Evolutionary conservation across 2,113 vertebrate species (phyloP), one percentile per base, ranked within the genome.

Genomic region (Nannospalax galili): DNA sequence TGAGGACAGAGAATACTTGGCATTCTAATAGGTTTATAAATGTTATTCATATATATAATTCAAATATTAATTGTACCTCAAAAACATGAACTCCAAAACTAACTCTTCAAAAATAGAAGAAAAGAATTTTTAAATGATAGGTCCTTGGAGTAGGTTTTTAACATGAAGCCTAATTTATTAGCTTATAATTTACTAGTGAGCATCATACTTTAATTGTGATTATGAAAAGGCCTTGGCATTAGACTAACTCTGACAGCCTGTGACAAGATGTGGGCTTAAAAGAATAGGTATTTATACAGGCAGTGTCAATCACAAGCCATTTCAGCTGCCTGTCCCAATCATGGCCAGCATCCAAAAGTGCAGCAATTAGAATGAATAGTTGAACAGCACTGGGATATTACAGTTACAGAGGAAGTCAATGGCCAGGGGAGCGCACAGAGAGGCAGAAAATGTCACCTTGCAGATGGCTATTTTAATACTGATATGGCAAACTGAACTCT

Each of bases 201-300:
- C 60, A 97, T 92, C 73, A 86, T 75, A 40, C 78, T 96, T 96
- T 94, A 97, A 96, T 94, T 90, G 89, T 94, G 90, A 97, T 85
- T 95, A 95, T 97, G 88, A 92, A 95, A 96, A 97, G 48, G 5
- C 37, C 28, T 17, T 92, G 79, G 60, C 45, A 94, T 73, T 89
- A 88, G 81, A 84, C 89, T 84, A 87, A 32, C 70, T 94, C 90
- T 98, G 97, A 97, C 97, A 97, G 92, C 84, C 40, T 70, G 65
- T 96, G 93, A 96, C 93, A 96, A 56, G 48, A 69, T 82, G 35
- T 90, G 60, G 65, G 92, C 95, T 96, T 97, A 73, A 88, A 95
- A 97, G 95, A 95, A 93, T 80, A 96, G 92, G 75, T 92, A 93
- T 95, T 97, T 95, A 89, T 70, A 92, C 65, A 87, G 70, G n/a